These are phyloP conservation scores for Xiphorhynchus erythropygius DNA, from an alignment of 2,797 vertebrate genomes.

Conservation along the genomic window DNA sequence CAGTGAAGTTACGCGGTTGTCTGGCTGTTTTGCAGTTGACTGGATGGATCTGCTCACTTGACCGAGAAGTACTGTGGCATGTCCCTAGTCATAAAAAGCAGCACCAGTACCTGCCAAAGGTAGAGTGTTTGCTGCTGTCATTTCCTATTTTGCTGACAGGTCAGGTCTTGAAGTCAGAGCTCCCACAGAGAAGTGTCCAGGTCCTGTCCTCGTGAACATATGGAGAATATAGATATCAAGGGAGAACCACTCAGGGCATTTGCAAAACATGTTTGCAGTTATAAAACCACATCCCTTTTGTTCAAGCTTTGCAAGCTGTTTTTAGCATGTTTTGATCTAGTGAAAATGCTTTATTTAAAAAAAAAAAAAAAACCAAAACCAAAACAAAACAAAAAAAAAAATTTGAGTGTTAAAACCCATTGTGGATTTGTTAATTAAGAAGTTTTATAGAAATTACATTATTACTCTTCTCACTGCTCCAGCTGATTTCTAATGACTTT, in stretches of 20 bases:
- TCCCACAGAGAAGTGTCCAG: neutral
- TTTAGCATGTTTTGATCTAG: neutral
- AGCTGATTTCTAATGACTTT: neutral
- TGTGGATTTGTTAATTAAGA: neutral
- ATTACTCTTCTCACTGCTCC: neutral
- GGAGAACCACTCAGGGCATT: neutral
- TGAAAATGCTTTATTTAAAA: neutral
- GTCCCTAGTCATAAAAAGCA: neutral
- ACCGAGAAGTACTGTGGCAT: neutral
- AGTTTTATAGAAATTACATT: neutral
- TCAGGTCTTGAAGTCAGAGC: neutral
- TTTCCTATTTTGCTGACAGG: neutral
- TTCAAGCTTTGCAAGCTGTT: neutral
- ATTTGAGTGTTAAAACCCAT: neutral
- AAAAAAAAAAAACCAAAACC: neutral
- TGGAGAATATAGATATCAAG: neutral
- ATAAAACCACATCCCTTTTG: neutral
- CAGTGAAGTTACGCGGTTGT: fast-evolving
- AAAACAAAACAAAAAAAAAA: no score
- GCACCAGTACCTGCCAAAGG: neutral
- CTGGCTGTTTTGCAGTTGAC: neutral
- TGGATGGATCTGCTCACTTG: neutral
- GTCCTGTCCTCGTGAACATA: neutral
- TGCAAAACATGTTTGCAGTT: neutral
- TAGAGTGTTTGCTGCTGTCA: neutral